Percentiles rank a stretch among this genome's conserved stretches.
These are phyloP conservation scores for Climacteris rufus DNA, from an alignment of 2,113 vertebrate species.

Conservation along the genomic window DNA sequence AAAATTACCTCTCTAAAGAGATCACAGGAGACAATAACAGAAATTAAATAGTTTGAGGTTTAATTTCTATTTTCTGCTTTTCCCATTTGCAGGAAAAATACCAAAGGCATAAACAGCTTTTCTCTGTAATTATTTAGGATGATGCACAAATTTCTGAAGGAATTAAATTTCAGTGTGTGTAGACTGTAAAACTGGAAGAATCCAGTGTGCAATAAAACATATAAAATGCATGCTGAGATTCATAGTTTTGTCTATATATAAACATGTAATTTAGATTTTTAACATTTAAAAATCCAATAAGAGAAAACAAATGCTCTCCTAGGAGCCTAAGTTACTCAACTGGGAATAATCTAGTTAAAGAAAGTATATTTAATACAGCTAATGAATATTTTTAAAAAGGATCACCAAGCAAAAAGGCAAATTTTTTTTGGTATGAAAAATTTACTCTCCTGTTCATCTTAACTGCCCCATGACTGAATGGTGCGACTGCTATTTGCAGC, in stretches of 20 bases:
- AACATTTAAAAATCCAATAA: background rate
- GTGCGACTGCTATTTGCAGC: background rate
- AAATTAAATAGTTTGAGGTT: background rate
- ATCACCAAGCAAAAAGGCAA: background rate
- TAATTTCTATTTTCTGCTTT: background rate
- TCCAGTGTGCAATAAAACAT: background rate
- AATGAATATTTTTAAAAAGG: background rate
- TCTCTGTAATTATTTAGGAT: background rate
- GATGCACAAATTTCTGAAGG: background rate
- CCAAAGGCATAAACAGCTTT: background rate
- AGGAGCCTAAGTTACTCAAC: background rate
- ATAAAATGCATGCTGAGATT: background rate
- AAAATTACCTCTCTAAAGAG: background rate
- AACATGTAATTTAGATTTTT: background rate
- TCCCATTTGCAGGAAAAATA: background rate
- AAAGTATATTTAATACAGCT: background rate
- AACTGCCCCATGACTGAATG: background rate
- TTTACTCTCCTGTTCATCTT: background rate
- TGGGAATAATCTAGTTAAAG: background rate
- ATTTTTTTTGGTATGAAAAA: background rate
- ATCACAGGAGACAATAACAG: background rate
- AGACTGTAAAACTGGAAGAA: background rate
- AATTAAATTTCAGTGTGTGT: background rate
- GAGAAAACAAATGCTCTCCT: background rate
- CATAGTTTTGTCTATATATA: background rate